Evolutionary conservation across 1,140 invertebrate species (phyloP).

Genomic region (Brachionus paranguensis): DNA sequence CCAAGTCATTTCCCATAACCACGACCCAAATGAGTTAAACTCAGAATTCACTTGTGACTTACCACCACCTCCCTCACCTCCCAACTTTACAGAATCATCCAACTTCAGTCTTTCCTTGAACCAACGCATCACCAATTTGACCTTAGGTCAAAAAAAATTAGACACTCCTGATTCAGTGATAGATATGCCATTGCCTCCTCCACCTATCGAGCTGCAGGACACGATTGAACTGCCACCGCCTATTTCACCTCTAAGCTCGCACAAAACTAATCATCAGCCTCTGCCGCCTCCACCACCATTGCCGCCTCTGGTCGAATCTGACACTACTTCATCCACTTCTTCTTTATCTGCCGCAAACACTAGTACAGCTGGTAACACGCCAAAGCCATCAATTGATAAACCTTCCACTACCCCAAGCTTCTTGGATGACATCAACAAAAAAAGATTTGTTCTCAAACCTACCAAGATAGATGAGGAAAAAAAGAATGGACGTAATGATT

Average conservation of each 20-base stretch:
- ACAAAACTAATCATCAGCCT: background rate
- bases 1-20: background rate
- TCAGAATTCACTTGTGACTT: background rate
- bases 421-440: conserved; percentile 25
- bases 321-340: conserved; percentile 27
- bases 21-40: background rate
- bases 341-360: background rate
- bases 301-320: conserved; percentile 12
- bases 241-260: background rate
- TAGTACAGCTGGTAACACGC: background rate
- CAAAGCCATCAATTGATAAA: background rate
- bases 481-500: background rate
- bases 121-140: background rate
- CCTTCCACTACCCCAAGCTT: background rate
- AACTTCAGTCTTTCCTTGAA: background rate
- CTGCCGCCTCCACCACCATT: conserved; percentile 29
- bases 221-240: background rate
- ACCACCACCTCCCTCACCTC: conserved; percentile 29
- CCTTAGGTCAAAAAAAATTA: background rate
- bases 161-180: background rate
- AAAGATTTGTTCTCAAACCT: conserved; percentile 31
- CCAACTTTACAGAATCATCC: background rate
- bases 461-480: background rate
- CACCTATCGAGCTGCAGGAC: background rate
- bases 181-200: conserved; percentile 7